phyloP scores from a whole-genome alignment of 2,888 invertebrate species.

The Nomada flava region DNA sequence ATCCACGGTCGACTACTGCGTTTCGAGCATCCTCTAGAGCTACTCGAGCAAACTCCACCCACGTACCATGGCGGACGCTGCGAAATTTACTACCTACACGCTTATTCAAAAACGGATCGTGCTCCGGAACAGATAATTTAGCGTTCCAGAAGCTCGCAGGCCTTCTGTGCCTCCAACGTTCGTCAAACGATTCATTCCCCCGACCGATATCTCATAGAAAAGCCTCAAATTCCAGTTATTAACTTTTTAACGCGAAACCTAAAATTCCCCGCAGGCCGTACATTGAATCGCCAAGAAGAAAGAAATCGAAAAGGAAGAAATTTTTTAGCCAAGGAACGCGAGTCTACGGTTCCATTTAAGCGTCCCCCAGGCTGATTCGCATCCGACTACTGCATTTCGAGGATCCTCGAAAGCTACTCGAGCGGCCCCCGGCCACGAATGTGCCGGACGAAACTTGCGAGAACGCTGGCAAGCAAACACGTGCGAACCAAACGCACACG shows the following conservation, averaged over 20 bases:
- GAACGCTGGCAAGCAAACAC: conserved; percentile 52
- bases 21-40: conserved; percentile 56
- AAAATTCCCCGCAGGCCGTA: neutral
- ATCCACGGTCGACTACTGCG: conserved; percentile 56
- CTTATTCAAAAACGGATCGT: conserved; percentile 46
- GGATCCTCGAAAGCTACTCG: conserved; percentile 68
- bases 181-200: conserved; percentile 15
- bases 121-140: conserved; percentile 52
- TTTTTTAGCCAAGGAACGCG: neutral
- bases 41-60: conserved; percentile 57
- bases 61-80: conserved; percentile 48
- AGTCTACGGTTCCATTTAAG: conserved; percentile 44
- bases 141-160: conserved; percentile 33
- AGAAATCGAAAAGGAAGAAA: neutral
- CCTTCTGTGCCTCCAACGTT: neutral
- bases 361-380: conserved; percentile 58
- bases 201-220: too few relatives aligned
- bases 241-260: neutral
- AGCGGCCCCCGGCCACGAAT: conserved; percentile 63
- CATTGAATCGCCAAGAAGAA: neutral
- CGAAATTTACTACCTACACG: conserved; percentile 61
- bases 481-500: conserved; percentile 38
- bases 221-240: neutral
- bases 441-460: conserved; percentile 60
- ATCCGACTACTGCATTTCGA: conserved; percentile 62